Evolutionary conservation across 2,797 vertebrate genomes (phyloP).

Genomic region (Pseudocheirus occidentalis): DNA sequence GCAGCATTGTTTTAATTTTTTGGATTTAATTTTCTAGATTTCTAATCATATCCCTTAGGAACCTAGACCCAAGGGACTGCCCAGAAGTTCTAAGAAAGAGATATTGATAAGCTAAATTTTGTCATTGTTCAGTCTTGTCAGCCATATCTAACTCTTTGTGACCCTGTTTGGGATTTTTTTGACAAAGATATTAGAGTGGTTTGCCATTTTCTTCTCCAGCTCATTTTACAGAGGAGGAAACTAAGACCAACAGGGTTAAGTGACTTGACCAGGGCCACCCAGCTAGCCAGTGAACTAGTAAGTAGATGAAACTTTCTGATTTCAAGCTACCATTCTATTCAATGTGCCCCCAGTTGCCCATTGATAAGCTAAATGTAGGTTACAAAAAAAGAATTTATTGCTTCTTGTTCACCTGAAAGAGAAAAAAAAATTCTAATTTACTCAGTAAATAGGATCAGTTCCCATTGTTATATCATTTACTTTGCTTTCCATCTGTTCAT

Average conservation of each 20-base stretch:
- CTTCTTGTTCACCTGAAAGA: conserved; percentile 54
- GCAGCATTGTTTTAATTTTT: not conserved
- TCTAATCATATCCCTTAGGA: not conserved
- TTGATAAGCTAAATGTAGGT: not conserved
- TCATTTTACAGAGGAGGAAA: not conserved
- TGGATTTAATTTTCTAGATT: not conserved
- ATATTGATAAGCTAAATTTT: not conserved
- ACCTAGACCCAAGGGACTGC: too few species aligned
- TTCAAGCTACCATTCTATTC: not conserved
- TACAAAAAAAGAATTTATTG: accelerated
- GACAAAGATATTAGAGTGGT: not conserved
- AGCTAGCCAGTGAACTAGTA: not conserved
- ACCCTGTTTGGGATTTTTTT: not conserved
- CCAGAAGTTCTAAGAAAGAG: not conserved
- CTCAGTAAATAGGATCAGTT: conserved; percentile 41
- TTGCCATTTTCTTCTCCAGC: not conserved
- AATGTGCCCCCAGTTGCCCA: not conserved
- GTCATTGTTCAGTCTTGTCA: not conserved
- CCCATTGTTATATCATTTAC: not conserved
- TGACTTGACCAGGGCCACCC: not conserved
- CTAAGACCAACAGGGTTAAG: not conserved
- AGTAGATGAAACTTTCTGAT: not conserved
- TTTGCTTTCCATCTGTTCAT: not conserved
- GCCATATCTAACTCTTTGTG: not conserved
- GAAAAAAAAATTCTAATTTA: conserved; percentile 33